Evolutionary conservation across 2,888 invertebrate genomes (phyloP), one percentile per base, ranked within the genome.

Genomic region (Drosophila robusta): DNA sequence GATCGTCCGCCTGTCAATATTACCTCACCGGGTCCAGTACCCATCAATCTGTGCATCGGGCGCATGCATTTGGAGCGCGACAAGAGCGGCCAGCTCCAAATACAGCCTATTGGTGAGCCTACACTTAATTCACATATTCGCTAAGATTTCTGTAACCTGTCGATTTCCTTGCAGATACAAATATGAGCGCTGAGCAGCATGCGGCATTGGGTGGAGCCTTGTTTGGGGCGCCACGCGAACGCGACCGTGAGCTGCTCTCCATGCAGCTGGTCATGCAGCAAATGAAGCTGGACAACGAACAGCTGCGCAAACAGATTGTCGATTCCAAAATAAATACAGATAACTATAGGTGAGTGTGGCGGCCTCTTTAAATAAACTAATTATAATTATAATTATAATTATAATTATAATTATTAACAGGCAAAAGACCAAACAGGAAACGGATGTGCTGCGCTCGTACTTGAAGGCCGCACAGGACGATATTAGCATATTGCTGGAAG

Each of bases 1-100:
- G 98, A 98, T 93, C 94, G 97, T 52, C 96, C 96, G 1, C 95
- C 96, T 1, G 95, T 95, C 55, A 95, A 95, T 87, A 95, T 96
- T 72, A 96, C 96, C 5, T 96, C 97, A 1, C 97, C 97, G 0
- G 96, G 96, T 0, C 95, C 97, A 1, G 94, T 96, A 73, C 97
- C 97, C 0, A 93, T 97, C 18, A 95, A 96, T 92, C 89, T 97
- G 54, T 94, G 94, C 77, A 94, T 98, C 36, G 94, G 95, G 0
- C 94, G 95, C 52, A 93, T 97, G 57, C 94, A 94, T 18, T 93
- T 98, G 80, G 93, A 93, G n/a, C 93, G 97, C 32, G 95, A 95
- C 85, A 92, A 93, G n/a, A 94, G 94, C 67, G 97, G 97, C 0
- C 93, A 96, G 4, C 94, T 98, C 74, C 94, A 95, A 77, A 94